These are phyloP conservation scores for Pithys albifrons DNA, from an alignment of 2,113 vertebrate species.

Conservation along the genomic window DNA sequence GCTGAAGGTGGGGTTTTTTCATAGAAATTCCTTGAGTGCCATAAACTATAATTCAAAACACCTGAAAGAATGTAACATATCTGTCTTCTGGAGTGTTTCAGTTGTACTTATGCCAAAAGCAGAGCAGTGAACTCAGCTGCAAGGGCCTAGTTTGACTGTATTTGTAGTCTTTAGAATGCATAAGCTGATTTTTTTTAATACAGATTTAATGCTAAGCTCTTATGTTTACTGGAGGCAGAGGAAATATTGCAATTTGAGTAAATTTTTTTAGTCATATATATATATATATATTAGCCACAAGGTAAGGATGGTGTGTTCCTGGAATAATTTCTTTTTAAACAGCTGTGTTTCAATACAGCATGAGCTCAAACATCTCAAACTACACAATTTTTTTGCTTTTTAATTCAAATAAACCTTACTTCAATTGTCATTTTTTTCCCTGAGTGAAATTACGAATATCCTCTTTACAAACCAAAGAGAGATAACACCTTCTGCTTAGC, in stretches of 20 bases:
- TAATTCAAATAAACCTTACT: background rate
- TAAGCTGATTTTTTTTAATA: background rate
- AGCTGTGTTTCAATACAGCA: background rate
- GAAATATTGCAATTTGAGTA: background rate
- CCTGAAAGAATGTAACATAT: background rate
- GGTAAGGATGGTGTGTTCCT: background rate
- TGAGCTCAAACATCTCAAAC: background rate
- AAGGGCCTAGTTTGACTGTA: background rate
- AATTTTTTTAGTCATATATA: background rate
- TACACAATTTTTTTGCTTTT: background rate
- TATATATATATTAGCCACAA: background rate
- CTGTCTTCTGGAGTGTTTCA: slow-evolving; percentile 7
- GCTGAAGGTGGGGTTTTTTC: background rate
- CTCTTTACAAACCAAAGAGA: background rate
- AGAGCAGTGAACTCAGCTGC: background rate
- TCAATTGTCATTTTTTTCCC: background rate
- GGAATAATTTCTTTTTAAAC: background rate
- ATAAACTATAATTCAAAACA: background rate
- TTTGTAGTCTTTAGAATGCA: background rate
- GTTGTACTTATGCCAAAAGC: background rate
- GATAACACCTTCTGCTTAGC: background rate
- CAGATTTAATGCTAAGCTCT: background rate
- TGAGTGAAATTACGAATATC: background rate
- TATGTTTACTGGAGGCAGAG: background rate
- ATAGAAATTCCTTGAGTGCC: slow-evolving; percentile 16